Base-by-base conservation (phyloP, 2,113 vertebrate genomes). In the Dromaius novaehollandiae region DNA sequence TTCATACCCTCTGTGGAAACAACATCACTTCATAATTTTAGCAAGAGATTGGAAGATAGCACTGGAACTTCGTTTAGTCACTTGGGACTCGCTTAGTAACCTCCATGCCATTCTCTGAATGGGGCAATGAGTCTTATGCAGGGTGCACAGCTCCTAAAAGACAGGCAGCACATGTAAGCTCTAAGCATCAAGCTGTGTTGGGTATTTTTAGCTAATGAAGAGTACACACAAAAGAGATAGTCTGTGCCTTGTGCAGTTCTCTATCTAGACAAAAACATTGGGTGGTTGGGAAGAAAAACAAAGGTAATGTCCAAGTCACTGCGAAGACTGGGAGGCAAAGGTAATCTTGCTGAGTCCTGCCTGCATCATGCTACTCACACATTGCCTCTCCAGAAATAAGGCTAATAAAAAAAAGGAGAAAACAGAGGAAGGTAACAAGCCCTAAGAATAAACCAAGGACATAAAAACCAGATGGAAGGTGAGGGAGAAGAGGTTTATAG, bases 191-290 rank as follows among this genome's bases (percentile, higher is more conserved):
- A 11, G 28, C 28, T 16, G 60, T 4, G 40, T 40, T 34, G 26
- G 10, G 2, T 19, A 25, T 20, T 34, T 11, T 56, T 24, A 36
- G 10, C 14, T 64, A 15, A 4, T 19, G 60, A 74, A 53, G 50
- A 15, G 4, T 40, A 20, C 25, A 26, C 11, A 10, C 0, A 2
- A n/a, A 0, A 13, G 1, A 22, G 40, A 12, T 0, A 1, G 3
- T 26, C 61, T 9, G 42, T 61, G 40, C 28, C 51, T 13, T 32
- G 6, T 10, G 42, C 44, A 7, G 14, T 21, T 51, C 42, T 58
- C 85, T 36, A 58, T 42, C 7, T 3, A 11, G 36, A 28, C 16
- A 64, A 38, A 58, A 32, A 19, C 0, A 0, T 36, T 36, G 19
- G 18, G 21, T 10, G 32, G 21, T 2, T 24, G 9, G 44, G 9